A percentile compares a stretch with the other conserved stretches of the same genome.
phyloP scores from a whole-genome alignment of 2,113 vertebrate species.

The Synodontis membranacea region DNA sequence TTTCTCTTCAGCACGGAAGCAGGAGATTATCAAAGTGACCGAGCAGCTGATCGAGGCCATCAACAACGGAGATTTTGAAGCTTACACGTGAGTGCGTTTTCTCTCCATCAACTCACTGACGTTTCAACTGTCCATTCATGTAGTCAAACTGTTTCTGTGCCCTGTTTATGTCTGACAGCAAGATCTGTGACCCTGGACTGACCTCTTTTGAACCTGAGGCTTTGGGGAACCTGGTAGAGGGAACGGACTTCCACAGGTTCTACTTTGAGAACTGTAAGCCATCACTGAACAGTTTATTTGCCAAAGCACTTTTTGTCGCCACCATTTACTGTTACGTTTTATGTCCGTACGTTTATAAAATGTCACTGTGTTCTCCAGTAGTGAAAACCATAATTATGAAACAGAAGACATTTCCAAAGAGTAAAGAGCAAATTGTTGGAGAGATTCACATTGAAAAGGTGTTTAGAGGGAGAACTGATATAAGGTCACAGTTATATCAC shows the following conservation, averaged over 20 bases:
- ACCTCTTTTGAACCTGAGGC: conserved; percentile 97
- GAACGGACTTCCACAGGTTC: conserved; percentile 96
- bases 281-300: not conserved
- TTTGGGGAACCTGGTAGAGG: conserved; percentile 94
- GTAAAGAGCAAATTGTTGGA: not conserved
- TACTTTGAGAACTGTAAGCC: conserved; percentile 93
- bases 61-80: conserved; percentile 98
- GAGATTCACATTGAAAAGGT: not conserved
- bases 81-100: conserved; percentile 87
- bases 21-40: conserved; percentile 98
- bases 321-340: not conserved
- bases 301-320: not conserved
- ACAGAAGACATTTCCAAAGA: not conserved
- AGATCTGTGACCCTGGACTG: conserved; percentile 96
- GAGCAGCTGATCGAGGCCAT: conserved; percentile 98
- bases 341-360: not conserved
- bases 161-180: conserved; percentile 71
- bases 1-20: conserved; percentile 83
- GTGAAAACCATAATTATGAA: not conserved
- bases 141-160: not conserved
- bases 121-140: not conserved
- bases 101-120: no score
- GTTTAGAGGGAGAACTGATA: not conserved
- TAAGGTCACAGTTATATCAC: not conserved
- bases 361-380: not conserved